Conservation (phyloP, 2,113 vertebrate genomes). For the human region GRCh38 chr9:35495501-35496000, state of each 20-base stretch:
- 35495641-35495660: constrained; percentile 12
- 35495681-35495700: neutral
- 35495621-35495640: constrained; percentile 18
- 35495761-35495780: neutral
- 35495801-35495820: neutral
- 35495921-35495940: neutral
- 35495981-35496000: neutral
- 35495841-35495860: neutral
- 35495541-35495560: neutral
- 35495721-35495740: neutral
- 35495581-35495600: constrained; percentile 5
- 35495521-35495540: constrained; percentile 15
- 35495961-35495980: neutral
- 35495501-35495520: neutral
- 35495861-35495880: neutral
- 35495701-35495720: constrained; percentile 17
- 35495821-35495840: constrained; percentile 43
- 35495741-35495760: neutral
- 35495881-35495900: constrained; percentile 41
- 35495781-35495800: neutral
- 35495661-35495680: constrained; percentile 26
- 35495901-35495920: constrained; percentile 35
- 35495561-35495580: neutral
- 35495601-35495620: neutral
- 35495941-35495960: constrained; percentile 43